Evolutionary conservation across 64 coral and sea anemone species (phyloP), one percentile per base, ranked within the genome.

Genomic region (Pocillopora verrucosa): DNA sequence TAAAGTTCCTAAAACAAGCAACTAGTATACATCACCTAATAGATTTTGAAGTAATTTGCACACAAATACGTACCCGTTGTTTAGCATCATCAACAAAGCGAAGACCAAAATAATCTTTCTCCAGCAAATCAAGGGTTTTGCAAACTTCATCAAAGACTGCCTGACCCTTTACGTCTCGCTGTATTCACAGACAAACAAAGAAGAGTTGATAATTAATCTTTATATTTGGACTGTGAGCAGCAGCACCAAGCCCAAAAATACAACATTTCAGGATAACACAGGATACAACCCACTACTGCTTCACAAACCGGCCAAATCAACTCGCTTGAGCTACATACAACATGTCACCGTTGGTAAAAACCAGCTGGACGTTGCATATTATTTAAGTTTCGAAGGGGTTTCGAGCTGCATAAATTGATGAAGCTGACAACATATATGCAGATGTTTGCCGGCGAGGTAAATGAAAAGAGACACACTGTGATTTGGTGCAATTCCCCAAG

Each of bases 91-190:
- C 92, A 16, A 94, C 92, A 56, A 79, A 94, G 17, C 92, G 88
- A 61, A 94, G 88, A 14, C 92, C 92, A 87, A 94, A 94, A 73
- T 94, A 94, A 94, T 94, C 92, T 60, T 94, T 94, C 75, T 94
- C 92, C 60, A 94, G 62, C 59, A 94, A 80, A 75, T 94, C 92
- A 41, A 94, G 69, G 13, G 88, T 72, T n/a, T 36, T 89, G 61
- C 88, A 92, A 16, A 92, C 83, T 3, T 84, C 76, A 78, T 92
- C 90, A 13, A 92, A 92, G 1, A 92, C 90, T 19, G 41, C 60
- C 59, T 92, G 90, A 15, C 90, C 90, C 72, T 92, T 92, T 9
- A 86, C 90, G 16, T 92, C 90, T 72, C 90, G 87, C 90, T 92
- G 76, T 22, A 19, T 61, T 88, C 63, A 11, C 63, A 72, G 17